Conservation (phyloP, 92 coral and sea anemone species). For the Epizoanthus ramosus region DNA sequence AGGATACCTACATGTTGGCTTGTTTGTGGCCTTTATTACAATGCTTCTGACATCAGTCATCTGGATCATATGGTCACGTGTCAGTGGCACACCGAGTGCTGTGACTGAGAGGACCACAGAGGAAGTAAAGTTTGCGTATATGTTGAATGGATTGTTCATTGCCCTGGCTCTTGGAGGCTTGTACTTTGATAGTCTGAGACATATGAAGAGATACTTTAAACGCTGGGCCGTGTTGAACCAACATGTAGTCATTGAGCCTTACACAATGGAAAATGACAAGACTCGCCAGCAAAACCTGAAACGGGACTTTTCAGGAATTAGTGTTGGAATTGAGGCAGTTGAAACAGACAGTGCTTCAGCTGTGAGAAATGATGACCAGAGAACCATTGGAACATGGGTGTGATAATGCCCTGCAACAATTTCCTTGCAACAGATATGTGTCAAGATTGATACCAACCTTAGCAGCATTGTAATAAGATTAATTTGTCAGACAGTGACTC, state of each 20-base stretch:
- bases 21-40: slow-evolving; percentile 87
- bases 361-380: neutral
- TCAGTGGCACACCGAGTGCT: slow-evolving; percentile 84
- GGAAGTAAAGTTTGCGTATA: slow-evolving; percentile 93
- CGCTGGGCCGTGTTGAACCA: slow-evolving; percentile 91
- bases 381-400: slow-evolving; percentile 22
- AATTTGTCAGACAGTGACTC: neutral
- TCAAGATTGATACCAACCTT: neutral
- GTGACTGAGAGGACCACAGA: slow-evolving; percentile 90
- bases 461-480: slow-evolving; percentile 5
- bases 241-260: slow-evolving; percentile 76
- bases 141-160: slow-evolving; percentile 93
- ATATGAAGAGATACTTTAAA: slow-evolving; percentile 82
- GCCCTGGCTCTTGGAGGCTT: slow-evolving; percentile 94
- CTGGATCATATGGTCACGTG: slow-evolving; percentile 98
- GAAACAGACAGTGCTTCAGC: slow-evolving; percentile 1
- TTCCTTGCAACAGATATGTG: neutral
- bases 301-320: slow-evolving; percentile 22
- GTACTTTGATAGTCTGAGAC: slow-evolving; percentile 90
- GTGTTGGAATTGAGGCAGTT: slow-evolving; percentile 35
- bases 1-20: slow-evolving; percentile 93
- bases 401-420: neutral
- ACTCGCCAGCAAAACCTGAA: slow-evolving; percentile 7
- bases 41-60: slow-evolving; percentile 93
- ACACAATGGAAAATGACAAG: slow-evolving; percentile 44